Evolutionary conservation across 2,888 invertebrate species (phyloP), one percentile per base, ranked within the genome.

Genomic region (Acrocera orbiculus): DNA sequence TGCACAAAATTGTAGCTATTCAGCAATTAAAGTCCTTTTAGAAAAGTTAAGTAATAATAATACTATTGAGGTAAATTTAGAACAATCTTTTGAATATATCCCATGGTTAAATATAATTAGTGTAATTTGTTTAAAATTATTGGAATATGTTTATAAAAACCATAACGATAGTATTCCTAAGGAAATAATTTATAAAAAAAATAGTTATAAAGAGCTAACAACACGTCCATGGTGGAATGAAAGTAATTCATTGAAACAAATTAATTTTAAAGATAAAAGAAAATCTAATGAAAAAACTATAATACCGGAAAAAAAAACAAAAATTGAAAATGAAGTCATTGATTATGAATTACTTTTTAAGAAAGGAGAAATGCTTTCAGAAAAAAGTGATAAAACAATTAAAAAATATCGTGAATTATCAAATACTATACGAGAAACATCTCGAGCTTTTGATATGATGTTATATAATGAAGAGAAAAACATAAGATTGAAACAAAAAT

Each of bases 201-300:
- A 42, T 16, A 43, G 45, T n/a, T 43, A 50, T 2, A 26, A 39
- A 7, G 44, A 46, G 16, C 51, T 46, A 30, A 42, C 39, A 31
- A 40, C 40, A 2, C 40, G 40, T 11, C 51, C 54, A 3, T 54
- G 54, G 54, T 54, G 54, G 54, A 40, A 52, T 1, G 46, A 47
- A 16, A 45, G 40, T 27, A 34, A 44, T 9, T 29, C 41, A 2
- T 39, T 53, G 2, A 41, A 46, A 17, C 40, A 40, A 4, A 46
- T 53, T 9, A 34, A 28, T 33, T 32, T 42, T 15, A 13, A n/a
- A 17, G n/a, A n/a, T n/a, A n/a, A n/a, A n/a, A n/a, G n/a, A 11
- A 15, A 16, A 13, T 34, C 38, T 16, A 16, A 29, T 8, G 24
- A 23, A 5, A 36, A 40, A 27, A 35, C 20, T 15, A 28, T 26